phyloP scores from a whole-genome alignment of 2,888 invertebrate genomes.

The Lysandra coridon region DNA sequence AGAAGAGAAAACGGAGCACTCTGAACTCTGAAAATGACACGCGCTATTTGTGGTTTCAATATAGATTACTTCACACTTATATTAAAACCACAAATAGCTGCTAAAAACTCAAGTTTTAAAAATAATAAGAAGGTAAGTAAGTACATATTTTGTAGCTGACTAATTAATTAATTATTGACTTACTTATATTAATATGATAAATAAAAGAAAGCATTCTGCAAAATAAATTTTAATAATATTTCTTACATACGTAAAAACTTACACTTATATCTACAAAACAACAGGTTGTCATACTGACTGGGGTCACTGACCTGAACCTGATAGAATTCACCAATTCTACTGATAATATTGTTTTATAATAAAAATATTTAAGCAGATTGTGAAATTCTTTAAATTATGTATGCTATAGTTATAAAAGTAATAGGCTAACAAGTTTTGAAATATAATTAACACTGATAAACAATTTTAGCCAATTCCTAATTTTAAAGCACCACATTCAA shows the following conservation, averaged over 20 bases:
- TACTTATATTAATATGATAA: neutral
- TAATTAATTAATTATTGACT: no score
- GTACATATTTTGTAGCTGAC: no score
- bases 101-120: no score
- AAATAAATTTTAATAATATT: slow-evolving; percentile 27
- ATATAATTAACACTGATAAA: neutral
- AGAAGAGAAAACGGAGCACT: no score
- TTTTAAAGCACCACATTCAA: neutral
- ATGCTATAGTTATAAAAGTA: neutral
- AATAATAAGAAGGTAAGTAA: no score
- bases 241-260: slow-evolving; percentile 26
- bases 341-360: neutral
- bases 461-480: neutral
- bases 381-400: neutral
- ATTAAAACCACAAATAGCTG: no score
- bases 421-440: neutral
- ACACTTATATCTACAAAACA: slow-evolving; percentile 20
- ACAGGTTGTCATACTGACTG: neutral
- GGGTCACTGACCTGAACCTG: neutral
- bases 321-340: neutral
- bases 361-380: neutral
- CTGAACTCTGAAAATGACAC: no score
- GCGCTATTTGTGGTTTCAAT: no score
- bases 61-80: no score
- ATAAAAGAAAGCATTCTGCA: neutral